Percentiles rank a stretch among this genome's conserved stretches.
These are phyloP conservation scores for Lophotis ruficrista DNA, from an alignment of 2,113 vertebrate genomes.

Conservation along the genomic window DNA sequence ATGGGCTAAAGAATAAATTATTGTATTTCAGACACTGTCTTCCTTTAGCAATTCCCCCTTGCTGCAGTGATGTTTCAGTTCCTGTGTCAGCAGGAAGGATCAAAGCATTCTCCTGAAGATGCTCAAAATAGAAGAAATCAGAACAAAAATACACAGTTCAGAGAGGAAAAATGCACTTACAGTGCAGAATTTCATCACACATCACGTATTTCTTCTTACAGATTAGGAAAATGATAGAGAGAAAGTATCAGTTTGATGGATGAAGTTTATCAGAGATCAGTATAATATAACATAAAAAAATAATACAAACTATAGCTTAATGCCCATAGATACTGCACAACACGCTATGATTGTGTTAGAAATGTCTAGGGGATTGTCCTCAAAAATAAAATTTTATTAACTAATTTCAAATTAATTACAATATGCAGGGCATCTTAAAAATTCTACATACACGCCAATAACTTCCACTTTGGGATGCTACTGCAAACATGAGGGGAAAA, in stretches of 20 bases:
- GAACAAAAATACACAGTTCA: neutral
- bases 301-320: neutral
- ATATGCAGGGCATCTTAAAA: neutral
- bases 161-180: neutral
- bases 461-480: neutral
- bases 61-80: neutral
- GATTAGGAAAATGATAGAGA: neutral
- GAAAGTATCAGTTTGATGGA: neutral
- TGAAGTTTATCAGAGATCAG: neutral
- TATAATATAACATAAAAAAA: neutral
- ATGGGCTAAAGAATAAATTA: neutral
- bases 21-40: neutral
- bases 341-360: neutral
- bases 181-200: neutral
- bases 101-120: neutral
- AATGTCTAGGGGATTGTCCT: neutral
- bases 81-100: neutral
- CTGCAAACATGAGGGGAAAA: neutral
- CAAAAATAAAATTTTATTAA: neutral
- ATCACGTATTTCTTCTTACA: neutral
- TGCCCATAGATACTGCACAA: neutral
- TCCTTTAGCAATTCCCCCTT: neutral
- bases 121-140: neutral
- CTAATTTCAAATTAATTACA: neutral
- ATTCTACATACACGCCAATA: neutral